Evolutionary conservation across 2,797 vertebrate genomes (phyloP).

Genomic region (Epinephelus malabaricus): DNA sequence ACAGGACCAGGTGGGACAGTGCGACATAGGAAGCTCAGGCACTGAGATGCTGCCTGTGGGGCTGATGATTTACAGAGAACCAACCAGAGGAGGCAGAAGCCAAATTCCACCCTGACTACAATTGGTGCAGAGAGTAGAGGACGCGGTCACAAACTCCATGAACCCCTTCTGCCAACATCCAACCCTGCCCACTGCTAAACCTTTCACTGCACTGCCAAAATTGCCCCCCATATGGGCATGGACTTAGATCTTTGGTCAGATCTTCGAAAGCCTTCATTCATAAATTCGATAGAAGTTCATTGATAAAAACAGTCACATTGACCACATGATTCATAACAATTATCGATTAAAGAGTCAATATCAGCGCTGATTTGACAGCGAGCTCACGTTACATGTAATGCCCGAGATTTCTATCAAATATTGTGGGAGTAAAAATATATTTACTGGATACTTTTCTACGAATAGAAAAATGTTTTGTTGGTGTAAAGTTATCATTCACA

Average conservation of each 20-base stretch:
- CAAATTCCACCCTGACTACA: constrained; percentile 44
- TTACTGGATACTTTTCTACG: not conserved
- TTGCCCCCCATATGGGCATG: not conserved
- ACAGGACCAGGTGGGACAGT: constrained; percentile 38
- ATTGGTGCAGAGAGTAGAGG: constrained; percentile 44
- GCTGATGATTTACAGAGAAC: constrained; percentile 68
- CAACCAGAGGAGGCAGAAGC: constrained; percentile 47
- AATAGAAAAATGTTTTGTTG: not conserved
- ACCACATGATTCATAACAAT: not conserved
- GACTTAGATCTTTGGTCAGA: constrained; percentile 48
- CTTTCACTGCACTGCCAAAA: not conserved
- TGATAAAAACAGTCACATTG: constrained; percentile 50
- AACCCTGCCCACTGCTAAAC: constrained; percentile 7
- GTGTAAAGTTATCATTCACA: not conserved
- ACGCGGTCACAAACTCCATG: constrained; percentile 62
- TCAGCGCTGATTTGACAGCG: not conserved
- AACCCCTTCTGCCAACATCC: constrained; percentile 53
- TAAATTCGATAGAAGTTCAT: constrained; percentile 59
- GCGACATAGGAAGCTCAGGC: constrained; percentile 41
- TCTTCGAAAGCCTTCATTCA: constrained; percentile 68
- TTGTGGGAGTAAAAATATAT: not conserved
- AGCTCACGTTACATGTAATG: not conserved
- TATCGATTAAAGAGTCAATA: not conserved
- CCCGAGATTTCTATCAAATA: not conserved
- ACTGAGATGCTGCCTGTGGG: constrained; percentile 41